Evolutionary conservation across 1,140 invertebrate genomes (phyloP).

Genomic region (Dendroctonus valens): DNA sequence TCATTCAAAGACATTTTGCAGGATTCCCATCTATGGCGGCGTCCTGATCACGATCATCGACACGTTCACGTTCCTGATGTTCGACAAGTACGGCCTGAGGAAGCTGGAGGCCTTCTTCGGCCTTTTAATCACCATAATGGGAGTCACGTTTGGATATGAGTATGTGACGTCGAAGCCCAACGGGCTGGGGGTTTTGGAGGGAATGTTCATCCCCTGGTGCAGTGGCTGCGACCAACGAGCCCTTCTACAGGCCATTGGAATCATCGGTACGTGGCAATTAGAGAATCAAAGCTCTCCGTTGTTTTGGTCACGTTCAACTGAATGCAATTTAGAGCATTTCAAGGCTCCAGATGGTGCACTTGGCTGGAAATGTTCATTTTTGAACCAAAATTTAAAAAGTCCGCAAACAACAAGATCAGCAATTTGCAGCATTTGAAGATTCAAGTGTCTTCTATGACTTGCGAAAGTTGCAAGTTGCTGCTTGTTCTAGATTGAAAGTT

Average conservation of each 20-base stretch:
- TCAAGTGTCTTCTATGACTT: too few species aligned
- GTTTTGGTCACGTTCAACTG: background rate
- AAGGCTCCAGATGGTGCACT: too few species aligned
- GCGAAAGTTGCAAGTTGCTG: too few species aligned
- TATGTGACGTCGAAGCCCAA: slow-evolving; percentile 75
- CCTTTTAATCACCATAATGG: slow-evolving; percentile 84
- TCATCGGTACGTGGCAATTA: slow-evolving; percentile 62
- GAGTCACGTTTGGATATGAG: slow-evolving; percentile 87
- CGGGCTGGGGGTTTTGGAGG: slow-evolving; percentile 70
- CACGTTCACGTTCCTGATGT: slow-evolving; percentile 88
- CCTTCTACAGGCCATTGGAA: slow-evolving; percentile 80
- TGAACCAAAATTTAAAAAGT: too few species aligned
- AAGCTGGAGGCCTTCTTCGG: slow-evolving; percentile 89
- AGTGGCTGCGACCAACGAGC: slow-evolving; percentile 66
- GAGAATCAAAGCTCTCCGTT: background rate
- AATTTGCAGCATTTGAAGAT: too few species aligned
- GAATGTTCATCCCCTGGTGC: slow-evolving; percentile 85
- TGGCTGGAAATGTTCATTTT: too few species aligned
- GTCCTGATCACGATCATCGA: slow-evolving; percentile 87
- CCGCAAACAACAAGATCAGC: too few species aligned
- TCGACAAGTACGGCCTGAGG: slow-evolving; percentile 89
- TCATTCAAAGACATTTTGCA: slow-evolving; percentile 45
- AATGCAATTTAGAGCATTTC: background rate
- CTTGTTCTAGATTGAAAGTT: too few species aligned
- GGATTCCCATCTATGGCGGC: slow-evolving; percentile 83